Conservation (phyloP, 2,888 invertebrate species). For the Dryobota labecula region DNA sequence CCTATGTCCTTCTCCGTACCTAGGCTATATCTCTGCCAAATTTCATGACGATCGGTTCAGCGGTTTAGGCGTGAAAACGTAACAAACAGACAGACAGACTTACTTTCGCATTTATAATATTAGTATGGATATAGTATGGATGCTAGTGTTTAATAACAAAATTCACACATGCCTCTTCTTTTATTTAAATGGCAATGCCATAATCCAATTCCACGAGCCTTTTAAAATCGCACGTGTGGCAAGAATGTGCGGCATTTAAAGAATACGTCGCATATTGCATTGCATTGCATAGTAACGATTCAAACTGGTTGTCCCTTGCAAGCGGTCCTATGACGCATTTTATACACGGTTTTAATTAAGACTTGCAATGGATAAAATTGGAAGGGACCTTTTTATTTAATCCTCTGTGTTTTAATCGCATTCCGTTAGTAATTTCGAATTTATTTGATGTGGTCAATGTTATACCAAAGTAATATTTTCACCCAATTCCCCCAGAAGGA, state of each 20-base stretch:
- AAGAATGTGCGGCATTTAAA: constrained; percentile 22
- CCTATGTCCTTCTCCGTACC: no score
- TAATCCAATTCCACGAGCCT: constrained; percentile 24
- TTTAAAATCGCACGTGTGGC: constrained; percentile 4
- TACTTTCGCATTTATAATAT: no score
- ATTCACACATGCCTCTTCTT: background rate
- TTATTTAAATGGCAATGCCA: background rate
- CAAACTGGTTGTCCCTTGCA: constrained; percentile 5
- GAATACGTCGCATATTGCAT: constrained; percentile 8
- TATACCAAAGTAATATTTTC: no score
- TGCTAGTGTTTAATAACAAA: no score
- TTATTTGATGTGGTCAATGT: background rate
- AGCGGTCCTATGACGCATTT: constrained; percentile 35
- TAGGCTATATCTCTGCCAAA: no score
- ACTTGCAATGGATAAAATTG: constrained; percentile 23
- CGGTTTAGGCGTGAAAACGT: no score
- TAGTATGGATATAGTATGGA: no score
- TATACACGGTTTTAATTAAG: constrained; percentile 44
- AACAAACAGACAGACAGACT: no score
- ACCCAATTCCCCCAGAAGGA: no score
- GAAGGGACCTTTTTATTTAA: background rate
- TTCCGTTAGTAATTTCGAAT: constrained; percentile 12
- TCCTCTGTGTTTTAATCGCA: background rate
- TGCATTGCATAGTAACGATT: background rate
- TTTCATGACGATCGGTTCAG: no score